Percentiles rank a stretch among this genome's conserved stretches.
Conservation (phyloP, 2,888 invertebrate genomes). For the Pimpla rufipes region DNA sequence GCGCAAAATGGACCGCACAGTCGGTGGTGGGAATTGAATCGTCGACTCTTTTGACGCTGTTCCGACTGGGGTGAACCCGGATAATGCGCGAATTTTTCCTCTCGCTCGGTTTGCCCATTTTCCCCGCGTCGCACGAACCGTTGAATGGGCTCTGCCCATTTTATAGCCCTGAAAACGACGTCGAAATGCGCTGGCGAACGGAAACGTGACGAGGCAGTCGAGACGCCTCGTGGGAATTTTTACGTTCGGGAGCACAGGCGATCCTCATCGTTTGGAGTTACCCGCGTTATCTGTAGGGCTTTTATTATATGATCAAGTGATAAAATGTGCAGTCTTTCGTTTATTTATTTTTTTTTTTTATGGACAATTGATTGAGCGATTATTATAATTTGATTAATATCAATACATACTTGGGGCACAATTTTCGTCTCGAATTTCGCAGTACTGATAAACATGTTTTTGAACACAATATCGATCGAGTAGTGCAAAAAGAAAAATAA, state of each 20-base stretch:
- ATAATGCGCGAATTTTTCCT: conserved; percentile 11
- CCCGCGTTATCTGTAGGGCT: background rate
- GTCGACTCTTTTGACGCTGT: conserved; percentile 12
- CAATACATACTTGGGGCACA: background rate
- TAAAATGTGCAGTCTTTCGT: too few species aligned
- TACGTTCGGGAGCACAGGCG: background rate
- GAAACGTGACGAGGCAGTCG: background rate
- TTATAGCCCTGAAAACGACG: too few species aligned
- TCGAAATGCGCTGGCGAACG: background rate
- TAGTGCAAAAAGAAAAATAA: background rate
- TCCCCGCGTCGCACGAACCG: too few species aligned
- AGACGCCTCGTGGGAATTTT: background rate
- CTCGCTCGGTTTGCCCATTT: conserved; percentile 18
- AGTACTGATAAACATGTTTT: too few species aligned
- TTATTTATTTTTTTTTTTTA: too few species aligned
- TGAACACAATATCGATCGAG: too few species aligned
- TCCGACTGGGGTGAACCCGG: conserved; percentile 19
- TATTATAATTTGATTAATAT: background rate
- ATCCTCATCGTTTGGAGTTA: background rate
- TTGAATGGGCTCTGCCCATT: too few species aligned
- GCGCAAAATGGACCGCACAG: background rate
- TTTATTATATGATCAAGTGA: too few species aligned
- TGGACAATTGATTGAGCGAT: background rate
- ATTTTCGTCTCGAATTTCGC: too few species aligned
- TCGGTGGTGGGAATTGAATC: conserved; percentile 8